Evolutionary conservation across 2,888 invertebrate species (phyloP).

Genomic region (Eupeodes luniger): DNA sequence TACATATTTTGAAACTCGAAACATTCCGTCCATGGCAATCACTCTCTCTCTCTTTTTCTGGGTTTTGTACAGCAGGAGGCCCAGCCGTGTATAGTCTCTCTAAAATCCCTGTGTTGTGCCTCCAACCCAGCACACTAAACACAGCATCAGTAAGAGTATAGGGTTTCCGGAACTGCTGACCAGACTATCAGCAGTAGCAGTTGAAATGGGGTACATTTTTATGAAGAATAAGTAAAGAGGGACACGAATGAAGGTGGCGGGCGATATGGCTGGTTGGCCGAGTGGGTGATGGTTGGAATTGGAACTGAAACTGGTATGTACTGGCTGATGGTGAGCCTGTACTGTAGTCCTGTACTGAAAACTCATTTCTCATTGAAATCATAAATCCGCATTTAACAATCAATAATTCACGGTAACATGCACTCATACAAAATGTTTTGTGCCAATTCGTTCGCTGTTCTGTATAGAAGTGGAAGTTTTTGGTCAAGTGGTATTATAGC

Average conservation of each 20-base stretch:
- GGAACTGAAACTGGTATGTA: not conserved
- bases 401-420: constrained; percentile 78
- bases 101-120: not conserved
- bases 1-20: constrained; percentile 62
- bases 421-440: constrained; percentile 66
- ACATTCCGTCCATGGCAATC: constrained; percentile 55
- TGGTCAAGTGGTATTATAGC: constrained; percentile 66
- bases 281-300: not conserved
- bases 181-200: not conserved
- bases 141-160: constrained; percentile 33
- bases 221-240: not conserved
- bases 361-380: constrained; percentile 76
- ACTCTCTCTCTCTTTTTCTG: not conserved
- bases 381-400: constrained; percentile 78
- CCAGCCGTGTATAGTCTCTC: not conserved
- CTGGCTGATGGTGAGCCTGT: too few species aligned
- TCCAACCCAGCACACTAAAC: not conserved
- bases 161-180: constrained; percentile 56
- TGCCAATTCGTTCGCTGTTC: constrained; percentile 23
- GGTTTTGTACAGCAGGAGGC: not conserved
- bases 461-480: constrained; percentile 51
- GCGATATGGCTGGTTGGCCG: not conserved
- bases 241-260: constrained; percentile 4
- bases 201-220: constrained; percentile 9
- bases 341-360: constrained; percentile 33